Evolutionary conservation across 2,797 vertebrate genomes (phyloP).

Genomic region (Anguilla anguilla): DNA sequence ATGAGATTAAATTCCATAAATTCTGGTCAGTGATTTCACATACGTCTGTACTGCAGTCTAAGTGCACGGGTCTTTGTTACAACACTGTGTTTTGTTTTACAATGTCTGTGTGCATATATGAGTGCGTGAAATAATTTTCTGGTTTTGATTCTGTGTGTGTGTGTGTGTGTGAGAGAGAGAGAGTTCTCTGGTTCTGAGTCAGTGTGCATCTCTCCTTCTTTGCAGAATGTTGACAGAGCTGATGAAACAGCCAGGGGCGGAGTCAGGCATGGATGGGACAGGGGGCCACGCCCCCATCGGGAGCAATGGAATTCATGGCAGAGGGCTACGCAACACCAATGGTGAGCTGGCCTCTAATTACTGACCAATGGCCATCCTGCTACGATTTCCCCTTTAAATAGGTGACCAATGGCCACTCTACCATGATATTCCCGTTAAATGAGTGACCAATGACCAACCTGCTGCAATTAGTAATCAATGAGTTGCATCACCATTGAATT

Average conservation of each 20-base stretch:
- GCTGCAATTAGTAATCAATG: not conserved
- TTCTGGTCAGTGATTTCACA: not conserved
- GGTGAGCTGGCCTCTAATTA: constrained; percentile 70
- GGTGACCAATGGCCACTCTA: not conserved
- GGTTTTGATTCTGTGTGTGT: not conserved
- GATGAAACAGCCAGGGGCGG: constrained; percentile 86
- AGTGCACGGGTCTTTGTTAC: not conserved
- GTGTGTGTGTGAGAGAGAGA: constrained; percentile 2
- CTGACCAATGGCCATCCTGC: not conserved
- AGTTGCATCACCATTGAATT: not conserved
- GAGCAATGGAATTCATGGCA: constrained; percentile 77
- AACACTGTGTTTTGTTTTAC: not conserved
- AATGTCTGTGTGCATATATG: not conserved
- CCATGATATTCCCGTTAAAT: not conserved
- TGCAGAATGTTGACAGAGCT: constrained; percentile 88
- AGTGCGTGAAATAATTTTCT: not conserved
- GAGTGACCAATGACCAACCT: not conserved
- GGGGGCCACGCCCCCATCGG: constrained; percentile 84
- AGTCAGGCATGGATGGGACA: constrained; percentile 68
- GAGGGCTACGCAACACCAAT: constrained; percentile 75
- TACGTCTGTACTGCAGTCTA: not conserved
- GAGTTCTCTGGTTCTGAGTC: constrained; percentile 49
- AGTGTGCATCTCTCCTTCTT: constrained; percentile 36
- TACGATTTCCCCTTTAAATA: not conserved
- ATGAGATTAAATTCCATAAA: too few relatives aligned